Evolutionary conservation across 92 coral and sea anemone genomes (phyloP), one percentile per base, ranked within the genome.

Genomic region (Umimayanthus kanabou): DNA sequence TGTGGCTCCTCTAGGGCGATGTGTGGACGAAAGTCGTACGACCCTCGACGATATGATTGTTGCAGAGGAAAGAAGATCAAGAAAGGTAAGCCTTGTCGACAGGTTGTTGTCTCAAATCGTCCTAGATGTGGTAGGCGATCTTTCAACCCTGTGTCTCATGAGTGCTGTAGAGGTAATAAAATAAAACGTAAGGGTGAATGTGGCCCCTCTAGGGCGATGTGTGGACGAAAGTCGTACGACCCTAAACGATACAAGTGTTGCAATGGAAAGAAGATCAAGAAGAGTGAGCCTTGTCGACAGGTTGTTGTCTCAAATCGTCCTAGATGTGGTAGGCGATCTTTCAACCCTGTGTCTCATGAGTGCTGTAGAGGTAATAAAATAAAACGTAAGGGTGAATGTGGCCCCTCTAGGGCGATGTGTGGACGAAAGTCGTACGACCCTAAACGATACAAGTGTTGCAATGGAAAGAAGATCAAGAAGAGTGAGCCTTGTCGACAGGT

Each of bases 1-100:
- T 83, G 87, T 73, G 40, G 39, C 8, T 4, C 42, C 20, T 16
- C 50, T 28, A 67, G 28, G 26, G 76, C 78, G 11, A 33, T n/a
- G 39, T 83, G 87, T 28, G 87, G 77, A 1, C 73, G 53, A 16
- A 25, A 47, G 65, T 49, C 49, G 57, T 82, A 82, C 73, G 64
- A 82, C 47, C 86, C 86, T 26, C 37, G 23, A 82, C 37, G 28
- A 65, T 66, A 82, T 70, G 77, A 82, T 23, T 82, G 86, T 67
- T 82, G 86, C 4, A 82, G 77, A 67, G 76, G 86, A 18, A 67
- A 42, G 72, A 82, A 13, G 76, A 76, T 82, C 29, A 5, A 28
- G 2, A 82, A 2, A 23, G 86, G 76, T n/a, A 39, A 0, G 10
- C 61, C 75, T 25, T 49, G 40, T 18, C 57, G 61, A 9, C 61